Evolutionary conservation across 2,888 invertebrate genomes (phyloP), one percentile per base, ranked within the genome.

Genomic region (Netelia fuscicornis): DNA sequence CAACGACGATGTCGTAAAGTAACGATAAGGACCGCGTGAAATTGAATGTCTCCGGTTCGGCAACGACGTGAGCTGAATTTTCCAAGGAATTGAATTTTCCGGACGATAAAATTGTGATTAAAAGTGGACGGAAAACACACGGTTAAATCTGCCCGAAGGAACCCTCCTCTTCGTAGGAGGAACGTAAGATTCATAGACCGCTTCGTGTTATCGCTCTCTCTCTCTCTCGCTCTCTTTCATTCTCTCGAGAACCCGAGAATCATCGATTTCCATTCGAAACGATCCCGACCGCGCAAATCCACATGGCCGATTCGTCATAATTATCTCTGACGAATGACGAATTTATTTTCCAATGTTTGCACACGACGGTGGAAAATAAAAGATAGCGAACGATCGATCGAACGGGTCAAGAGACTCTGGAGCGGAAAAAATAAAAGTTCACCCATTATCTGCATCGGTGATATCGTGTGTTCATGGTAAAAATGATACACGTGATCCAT

Each of bases 1-100:
- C 87, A 87, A 86, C 76, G 85, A 80, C 77, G 68, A 67, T 82
- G 82, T 87, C 86, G 84, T 86, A 86, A 85, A 87, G 85, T 87
- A 68, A 83, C 81, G 87, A 87, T 88, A 87, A 87, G 83, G 84
- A 81, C 82, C 84, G 65, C 85, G 62, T 80, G 84, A 86, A 86
- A 86, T 87, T 88, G 84, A 88, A 87, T 84, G 84, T 84, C 84
- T 81, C 78, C 62, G 82, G 81, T 83, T 86, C 77, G 79, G 76
- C 85, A 84, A 85, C 81, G 82, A 78, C 67, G 82, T 81, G 84
- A 83, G 86, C 48, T 82, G 74, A 81, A 86, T 87, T 79, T 81
- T 78, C 52, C 72, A 74, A 80, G 56, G 85, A 86, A 89, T 89
- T 87, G 85, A 89, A 88, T 88, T 88, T 89, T 87, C 83, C 81